Evolutionary conservation across 1,140 invertebrate species (phyloP).

Genomic region (Saccostrea glomerata): DNA sequence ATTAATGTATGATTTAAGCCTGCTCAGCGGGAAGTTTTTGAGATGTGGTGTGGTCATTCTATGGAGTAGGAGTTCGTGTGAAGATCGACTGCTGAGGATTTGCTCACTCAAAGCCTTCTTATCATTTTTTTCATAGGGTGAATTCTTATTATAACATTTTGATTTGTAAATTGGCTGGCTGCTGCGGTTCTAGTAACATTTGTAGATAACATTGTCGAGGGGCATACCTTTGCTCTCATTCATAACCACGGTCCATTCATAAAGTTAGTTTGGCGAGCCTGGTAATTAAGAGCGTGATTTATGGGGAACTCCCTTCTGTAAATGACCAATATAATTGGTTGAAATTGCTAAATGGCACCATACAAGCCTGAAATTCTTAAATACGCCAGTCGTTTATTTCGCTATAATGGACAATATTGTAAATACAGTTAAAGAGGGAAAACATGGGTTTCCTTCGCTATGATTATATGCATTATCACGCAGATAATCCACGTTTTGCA

Average conservation of each 20-base stretch:
- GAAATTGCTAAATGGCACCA: constrained; percentile 5
- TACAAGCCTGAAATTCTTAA: constrained; percentile 1
- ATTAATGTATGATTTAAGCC: background rate
- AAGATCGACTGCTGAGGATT: background rate
- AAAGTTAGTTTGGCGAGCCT: background rate
- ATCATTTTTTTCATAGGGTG: background rate
- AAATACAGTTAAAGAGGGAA: background rate
- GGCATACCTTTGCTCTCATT: background rate
- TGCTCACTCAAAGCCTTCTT: background rate
- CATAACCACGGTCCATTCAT: constrained; percentile 21
- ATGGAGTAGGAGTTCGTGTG: background rate
- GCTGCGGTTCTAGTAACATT: background rate
- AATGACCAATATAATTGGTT: constrained; percentile 11
- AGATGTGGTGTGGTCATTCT: background rate
- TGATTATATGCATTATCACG: background rate
- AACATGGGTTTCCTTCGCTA: background rate
- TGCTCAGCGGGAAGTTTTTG: background rate
- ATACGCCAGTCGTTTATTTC: background rate
- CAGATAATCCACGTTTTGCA: background rate
- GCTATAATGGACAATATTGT: background rate
- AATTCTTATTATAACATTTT: background rate
- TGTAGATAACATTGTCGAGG: background rate
- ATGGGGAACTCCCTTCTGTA: constrained; percentile 9
- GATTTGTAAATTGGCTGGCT: background rate
- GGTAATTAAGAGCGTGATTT: background rate